Conservation (phyloP, 2,888 invertebrate species). For the Ornithoptera alexandrae region DNA sequence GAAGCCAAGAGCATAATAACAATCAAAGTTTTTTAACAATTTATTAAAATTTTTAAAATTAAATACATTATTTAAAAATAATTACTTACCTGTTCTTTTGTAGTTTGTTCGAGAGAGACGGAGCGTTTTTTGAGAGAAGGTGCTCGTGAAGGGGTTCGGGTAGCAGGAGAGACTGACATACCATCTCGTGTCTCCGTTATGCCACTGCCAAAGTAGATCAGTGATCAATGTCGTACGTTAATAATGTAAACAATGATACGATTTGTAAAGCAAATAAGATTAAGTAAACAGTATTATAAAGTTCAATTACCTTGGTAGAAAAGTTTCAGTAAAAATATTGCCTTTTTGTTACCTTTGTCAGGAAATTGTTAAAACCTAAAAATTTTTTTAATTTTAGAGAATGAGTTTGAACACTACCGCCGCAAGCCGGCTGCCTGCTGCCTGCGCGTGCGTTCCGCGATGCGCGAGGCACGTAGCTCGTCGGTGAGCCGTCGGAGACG, state of each 20-base stretch:
- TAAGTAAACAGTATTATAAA: too few species aligned
- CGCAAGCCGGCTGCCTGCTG: slow-evolving; percentile 66
- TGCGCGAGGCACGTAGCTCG: slow-evolving; percentile 80
- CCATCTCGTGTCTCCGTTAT: slow-evolving; percentile 75
- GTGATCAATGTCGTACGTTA: slow-evolving; percentile 5
- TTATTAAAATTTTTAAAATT: too few species aligned
- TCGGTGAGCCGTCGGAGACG: slow-evolving; percentile 86
- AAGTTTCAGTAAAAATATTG: too few species aligned
- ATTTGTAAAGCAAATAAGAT: too few species aligned
- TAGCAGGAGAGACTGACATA: slow-evolving; percentile 59
- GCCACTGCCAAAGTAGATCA: slow-evolving; percentile 48
- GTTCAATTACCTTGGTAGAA: too few species aligned
- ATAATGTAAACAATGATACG: background rate
- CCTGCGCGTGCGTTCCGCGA: slow-evolving; percentile 67
- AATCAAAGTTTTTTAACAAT: too few species aligned
- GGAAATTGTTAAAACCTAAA: background rate
- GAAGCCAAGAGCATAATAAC: too few species aligned
- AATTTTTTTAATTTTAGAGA: background rate
- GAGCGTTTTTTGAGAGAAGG: slow-evolving; percentile 77
- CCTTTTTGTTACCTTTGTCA: background rate
- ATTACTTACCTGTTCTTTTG: slow-evolving; percentile 68
- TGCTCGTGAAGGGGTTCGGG: slow-evolving; percentile 61
- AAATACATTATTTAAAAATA: background rate
- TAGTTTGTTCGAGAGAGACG: slow-evolving; percentile 74
- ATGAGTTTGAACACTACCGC: slow-evolving; percentile 45